phyloP scores from a whole-genome alignment of 2,113 vertebrate species.

The Cebus imitator region DNA sequence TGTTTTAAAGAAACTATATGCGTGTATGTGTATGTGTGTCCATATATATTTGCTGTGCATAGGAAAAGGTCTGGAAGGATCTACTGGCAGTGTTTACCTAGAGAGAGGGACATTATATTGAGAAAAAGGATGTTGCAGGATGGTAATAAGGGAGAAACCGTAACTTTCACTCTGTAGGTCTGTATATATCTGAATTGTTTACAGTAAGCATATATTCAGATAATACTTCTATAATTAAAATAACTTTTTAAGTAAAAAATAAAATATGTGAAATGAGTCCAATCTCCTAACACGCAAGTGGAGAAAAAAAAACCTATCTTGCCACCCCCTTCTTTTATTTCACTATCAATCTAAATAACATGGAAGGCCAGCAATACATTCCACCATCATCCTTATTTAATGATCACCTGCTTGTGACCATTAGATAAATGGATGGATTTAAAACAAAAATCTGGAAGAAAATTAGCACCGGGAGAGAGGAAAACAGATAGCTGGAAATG shows the following conservation, averaged over 20 bases:
- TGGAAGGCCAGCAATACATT: neutral
- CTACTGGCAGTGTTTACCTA: neutral
- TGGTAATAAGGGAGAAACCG: neutral
- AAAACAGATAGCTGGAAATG: neutral
- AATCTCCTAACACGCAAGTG: neutral
- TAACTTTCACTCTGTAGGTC: neutral
- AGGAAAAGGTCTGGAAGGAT: neutral
- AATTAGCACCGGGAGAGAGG: neutral
- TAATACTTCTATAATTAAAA: slow-evolving; percentile 3
- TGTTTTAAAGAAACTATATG: neutral
- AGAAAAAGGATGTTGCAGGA: neutral
- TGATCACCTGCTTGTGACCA: neutral
- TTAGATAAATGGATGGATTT: neutral
- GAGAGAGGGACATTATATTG: neutral
- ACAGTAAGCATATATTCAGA: neutral
- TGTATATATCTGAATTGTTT: neutral
- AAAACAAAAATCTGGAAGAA: neutral
- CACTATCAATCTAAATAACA: neutral
- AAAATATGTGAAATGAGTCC: neutral
- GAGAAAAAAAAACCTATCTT: neutral
- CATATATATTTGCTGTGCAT: neutral
- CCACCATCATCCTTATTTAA: neutral
- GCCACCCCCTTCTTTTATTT: neutral
- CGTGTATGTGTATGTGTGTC: neutral
- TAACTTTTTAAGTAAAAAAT: slow-evolving; percentile 13